phyloP scores from a whole-genome alignment of 2,797 vertebrate species.

The Phylloscopus collybita region DNA sequence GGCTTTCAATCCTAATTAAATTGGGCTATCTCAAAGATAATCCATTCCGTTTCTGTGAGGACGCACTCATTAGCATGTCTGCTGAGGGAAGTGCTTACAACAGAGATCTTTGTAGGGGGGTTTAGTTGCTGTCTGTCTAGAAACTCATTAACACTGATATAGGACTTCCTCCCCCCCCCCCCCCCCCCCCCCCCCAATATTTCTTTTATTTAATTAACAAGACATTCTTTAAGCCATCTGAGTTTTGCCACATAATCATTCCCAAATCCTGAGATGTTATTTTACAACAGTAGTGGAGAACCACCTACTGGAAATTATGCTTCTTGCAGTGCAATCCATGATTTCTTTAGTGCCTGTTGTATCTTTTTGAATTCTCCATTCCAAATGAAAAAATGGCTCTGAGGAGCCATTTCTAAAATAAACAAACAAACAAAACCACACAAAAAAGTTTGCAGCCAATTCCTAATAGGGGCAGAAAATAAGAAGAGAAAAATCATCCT shows the following conservation, averaged over 20 bases:
- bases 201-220: background rate
- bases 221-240: background rate
- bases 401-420: background rate
- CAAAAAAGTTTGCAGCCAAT: background rate
- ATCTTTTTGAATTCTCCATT: background rate
- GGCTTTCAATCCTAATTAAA: slow-evolving; percentile 13
- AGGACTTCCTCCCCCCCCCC: background rate
- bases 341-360: background rate
- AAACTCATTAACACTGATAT: background rate
- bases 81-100: background rate
- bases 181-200: background rate
- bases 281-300: background rate
- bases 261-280: background rate
- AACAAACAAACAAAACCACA: background rate
- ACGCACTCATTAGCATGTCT: background rate
- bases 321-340: background rate
- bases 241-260: background rate
- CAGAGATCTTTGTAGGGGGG: background rate
- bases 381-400: background rate
- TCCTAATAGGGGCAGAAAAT: background rate
- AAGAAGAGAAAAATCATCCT: background rate
- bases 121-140: background rate
- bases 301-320: background rate
- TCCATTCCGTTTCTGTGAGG: background rate
- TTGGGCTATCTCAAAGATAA: background rate